Evolutionary conservation across 2,113 vertebrate genomes (phyloP).

Genomic region (Embiotoca jacksoni): DNA sequence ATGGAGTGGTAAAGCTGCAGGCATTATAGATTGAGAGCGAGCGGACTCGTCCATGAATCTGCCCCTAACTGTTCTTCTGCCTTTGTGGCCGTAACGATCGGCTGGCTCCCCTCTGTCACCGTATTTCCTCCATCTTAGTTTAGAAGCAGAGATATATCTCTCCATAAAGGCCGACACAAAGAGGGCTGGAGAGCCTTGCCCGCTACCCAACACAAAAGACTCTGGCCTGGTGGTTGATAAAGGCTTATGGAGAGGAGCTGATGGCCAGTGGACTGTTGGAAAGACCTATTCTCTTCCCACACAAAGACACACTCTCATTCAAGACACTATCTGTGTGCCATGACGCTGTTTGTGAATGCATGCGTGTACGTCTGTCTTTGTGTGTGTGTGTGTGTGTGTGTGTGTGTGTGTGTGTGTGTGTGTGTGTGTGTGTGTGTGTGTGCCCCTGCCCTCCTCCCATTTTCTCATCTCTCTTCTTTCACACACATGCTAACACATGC

Average conservation of each 20-base stretch:
- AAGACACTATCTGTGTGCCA: conserved; percentile 71
- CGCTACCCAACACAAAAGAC: conserved; percentile 70
- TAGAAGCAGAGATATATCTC: conserved; percentile 81
- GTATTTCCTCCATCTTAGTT: conserved; percentile 84
- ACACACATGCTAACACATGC: conserved; percentile 28
- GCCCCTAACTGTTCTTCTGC: conserved; percentile 76
- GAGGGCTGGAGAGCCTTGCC: conserved; percentile 64
- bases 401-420: too few relatives aligned
- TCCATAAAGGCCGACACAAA: conserved; percentile 79
- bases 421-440: too few relatives aligned
- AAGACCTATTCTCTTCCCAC: conserved; percentile 72
- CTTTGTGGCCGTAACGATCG: conserved; percentile 83
- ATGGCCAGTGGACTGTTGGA: conserved; percentile 63
- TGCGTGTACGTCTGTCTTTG: not conserved
- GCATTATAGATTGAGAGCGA: conserved; percentile 77
- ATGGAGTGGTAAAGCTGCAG: conserved; percentile 81
- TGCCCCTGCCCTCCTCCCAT: too few relatives aligned
- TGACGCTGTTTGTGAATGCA: conserved; percentile 60
- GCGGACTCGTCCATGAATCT: conserved; percentile 81
- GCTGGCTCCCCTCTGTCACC: conserved; percentile 75
- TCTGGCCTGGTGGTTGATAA: conserved; percentile 71
- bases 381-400: too few relatives aligned
- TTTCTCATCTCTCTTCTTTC: not conserved
- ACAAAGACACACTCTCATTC: conserved; percentile 77
- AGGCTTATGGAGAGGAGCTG: conserved; percentile 71